Percentiles rank a stretch among this genome's conserved stretches.
Evolutionary conservation across 2,888 invertebrate genomes (phyloP).

Genomic region (Helobdella robusta): DNA sequence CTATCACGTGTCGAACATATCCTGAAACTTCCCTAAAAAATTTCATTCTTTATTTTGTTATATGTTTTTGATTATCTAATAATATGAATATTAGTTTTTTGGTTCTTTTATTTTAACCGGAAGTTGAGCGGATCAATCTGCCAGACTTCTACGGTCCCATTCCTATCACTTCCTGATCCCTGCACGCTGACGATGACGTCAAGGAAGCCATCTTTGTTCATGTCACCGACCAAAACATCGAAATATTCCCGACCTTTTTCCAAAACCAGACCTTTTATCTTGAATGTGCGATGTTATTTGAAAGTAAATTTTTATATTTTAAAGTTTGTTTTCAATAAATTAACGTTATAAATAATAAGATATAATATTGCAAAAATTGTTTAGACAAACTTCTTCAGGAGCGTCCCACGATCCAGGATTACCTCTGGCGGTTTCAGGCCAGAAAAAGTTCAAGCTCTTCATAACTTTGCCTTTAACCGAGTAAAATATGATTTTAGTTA

Average conservation of each 20-base stretch:
- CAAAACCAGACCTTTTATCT: constrained; percentile 19
- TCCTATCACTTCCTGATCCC: not conserved
- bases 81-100: too few species aligned
- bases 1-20: constrained; percentile 10
- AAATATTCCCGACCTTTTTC: constrained; percentile 12
- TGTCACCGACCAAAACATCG: constrained; percentile 11
- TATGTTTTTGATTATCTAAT: too few species aligned
- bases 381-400: not conserved
- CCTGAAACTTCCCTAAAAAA: constrained; percentile 2
- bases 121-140: constrained; percentile 9
- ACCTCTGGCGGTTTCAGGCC: not conserved
- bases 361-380: too few species aligned
- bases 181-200: constrained; percentile 20
- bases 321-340: too few species aligned
- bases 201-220: constrained; percentile 9
- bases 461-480: too few species aligned
- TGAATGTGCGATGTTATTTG: not conserved
- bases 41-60: not conserved
- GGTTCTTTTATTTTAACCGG: not conserved
- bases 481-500: too few species aligned
- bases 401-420: constrained; percentile 10
- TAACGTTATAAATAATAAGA: too few species aligned
- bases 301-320: too few species aligned
- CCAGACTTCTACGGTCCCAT: constrained; percentile 18
- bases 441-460: constrained; percentile 6